Evolutionary conservation across 2,113 vertebrate species (phyloP).

Genomic region (Nesogale talazaci): DNA sequence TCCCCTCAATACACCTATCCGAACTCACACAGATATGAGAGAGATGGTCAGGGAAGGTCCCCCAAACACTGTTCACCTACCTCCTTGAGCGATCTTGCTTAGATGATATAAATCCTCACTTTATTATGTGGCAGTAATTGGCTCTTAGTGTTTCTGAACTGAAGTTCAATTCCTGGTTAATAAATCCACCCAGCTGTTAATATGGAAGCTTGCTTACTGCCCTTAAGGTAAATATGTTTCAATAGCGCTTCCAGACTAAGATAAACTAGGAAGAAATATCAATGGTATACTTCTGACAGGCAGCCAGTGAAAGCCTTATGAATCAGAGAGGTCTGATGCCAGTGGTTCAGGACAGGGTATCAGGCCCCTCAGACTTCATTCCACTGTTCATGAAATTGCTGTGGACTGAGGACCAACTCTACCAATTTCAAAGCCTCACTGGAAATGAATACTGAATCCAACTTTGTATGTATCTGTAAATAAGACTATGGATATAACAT

Average conservation of each 20-base stretch:
- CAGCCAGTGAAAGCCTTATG: not conserved
- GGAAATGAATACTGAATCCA: not conserved
- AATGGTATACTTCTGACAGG: not conserved
- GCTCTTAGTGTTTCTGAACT: not conserved
- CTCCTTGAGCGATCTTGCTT: not conserved
- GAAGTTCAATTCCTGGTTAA: not conserved
- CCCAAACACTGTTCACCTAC: not conserved
- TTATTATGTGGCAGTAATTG: not conserved
- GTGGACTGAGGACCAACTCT: not conserved
- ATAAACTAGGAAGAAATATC: not conserved
- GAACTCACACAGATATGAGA: not conserved
- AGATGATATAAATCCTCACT: not conserved
- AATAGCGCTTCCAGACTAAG: not conserved
- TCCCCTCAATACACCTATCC: not conserved
- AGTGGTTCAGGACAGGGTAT: not conserved
- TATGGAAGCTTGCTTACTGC: not conserved
- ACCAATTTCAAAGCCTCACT: not conserved
- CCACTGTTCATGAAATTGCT: not conserved
- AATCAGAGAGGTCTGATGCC: not conserved
- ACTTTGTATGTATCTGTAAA: not conserved
- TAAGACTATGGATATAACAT: not conserved
- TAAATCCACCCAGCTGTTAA: no score
- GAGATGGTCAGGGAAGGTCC: fast-evolving
- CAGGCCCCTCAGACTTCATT: no score
- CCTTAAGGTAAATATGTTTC: not conserved